Conservation (phyloP, 1,140 invertebrate species). For the Lasaia peninsularis region DNA sequence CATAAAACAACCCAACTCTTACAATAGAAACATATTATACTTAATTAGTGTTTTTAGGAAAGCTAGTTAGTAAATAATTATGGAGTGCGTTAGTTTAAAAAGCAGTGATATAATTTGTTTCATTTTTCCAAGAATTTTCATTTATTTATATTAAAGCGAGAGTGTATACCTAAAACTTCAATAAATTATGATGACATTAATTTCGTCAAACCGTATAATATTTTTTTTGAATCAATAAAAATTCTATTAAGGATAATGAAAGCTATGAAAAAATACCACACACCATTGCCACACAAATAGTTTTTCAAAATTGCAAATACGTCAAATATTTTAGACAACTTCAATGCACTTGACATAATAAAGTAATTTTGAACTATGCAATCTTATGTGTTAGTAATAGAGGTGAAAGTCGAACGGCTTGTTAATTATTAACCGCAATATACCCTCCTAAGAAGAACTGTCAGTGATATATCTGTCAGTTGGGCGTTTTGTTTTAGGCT, state of each 20-base stretch:
- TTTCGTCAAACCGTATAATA: no score
- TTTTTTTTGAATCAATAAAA: background rate
- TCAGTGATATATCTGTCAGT: conserved; percentile 65
- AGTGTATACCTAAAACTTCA: no score
- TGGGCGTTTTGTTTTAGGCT: conserved; percentile 58
- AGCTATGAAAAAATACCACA: background rate
- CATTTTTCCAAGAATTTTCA: no score
- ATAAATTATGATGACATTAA: no score
- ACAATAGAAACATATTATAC: no score
- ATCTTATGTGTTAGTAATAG: background rate
- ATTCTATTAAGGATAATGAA: background rate
- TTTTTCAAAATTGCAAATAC: conserved; percentile 5
- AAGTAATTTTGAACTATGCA: background rate
- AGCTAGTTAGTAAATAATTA: no score
- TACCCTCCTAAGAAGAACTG: conserved; percentile 42
- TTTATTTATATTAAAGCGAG: no score
- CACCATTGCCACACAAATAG: background rate
- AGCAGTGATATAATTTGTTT: no score
- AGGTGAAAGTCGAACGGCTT: background rate
- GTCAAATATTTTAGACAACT: background rate
- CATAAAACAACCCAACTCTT: no score
- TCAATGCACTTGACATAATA: background rate
- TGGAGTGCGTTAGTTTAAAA: no score
- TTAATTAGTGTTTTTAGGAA: no score
- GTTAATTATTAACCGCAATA: background rate